Percentiles rank a stretch among this genome's conserved stretches.
Evolutionary conservation across 2,113 vertebrate genomes (phyloP).

Genomic region (Bos taurus): DNA sequence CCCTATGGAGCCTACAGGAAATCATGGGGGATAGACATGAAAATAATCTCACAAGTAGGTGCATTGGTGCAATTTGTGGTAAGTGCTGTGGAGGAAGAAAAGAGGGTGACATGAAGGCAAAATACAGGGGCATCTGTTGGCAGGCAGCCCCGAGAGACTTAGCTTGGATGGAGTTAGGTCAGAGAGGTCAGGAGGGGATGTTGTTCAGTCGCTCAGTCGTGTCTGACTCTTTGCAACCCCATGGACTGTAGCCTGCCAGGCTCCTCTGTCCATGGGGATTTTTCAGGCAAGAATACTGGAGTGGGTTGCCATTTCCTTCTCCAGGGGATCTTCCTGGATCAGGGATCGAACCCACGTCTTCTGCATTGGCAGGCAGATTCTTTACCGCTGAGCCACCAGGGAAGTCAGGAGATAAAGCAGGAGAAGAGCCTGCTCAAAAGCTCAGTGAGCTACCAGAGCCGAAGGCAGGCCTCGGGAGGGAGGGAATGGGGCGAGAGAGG

Average conservation of each 20-base stretch:
- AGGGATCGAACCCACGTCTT: neutral
- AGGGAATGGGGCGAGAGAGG: neutral
- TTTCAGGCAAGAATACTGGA: neutral
- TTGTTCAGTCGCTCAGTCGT: neutral
- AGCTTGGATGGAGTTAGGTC: neutral
- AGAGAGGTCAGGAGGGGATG: neutral
- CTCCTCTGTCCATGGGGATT: neutral
- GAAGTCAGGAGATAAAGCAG: neutral
- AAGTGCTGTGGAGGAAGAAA: neutral
- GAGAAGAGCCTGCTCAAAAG: neutral
- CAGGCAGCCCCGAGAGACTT: neutral
- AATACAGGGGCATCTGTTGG: neutral
- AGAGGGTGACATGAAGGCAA: neutral
- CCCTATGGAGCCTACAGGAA: neutral
- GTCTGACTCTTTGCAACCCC: neutral
- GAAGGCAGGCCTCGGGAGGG: neutral
- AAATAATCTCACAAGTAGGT: no score
- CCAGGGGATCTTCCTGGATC: neutral
- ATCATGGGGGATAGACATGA: neutral
- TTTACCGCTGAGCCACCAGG: neutral
- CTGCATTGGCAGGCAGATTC: neutral
- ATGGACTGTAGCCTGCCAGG: neutral
- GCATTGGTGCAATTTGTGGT: neutral
- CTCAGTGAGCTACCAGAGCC: neutral
- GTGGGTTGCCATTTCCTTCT: neutral